These are phyloP conservation scores for Hybognathus amarus DNA, from an alignment of 2,797 vertebrate species.

Conservation along the genomic window DNA sequence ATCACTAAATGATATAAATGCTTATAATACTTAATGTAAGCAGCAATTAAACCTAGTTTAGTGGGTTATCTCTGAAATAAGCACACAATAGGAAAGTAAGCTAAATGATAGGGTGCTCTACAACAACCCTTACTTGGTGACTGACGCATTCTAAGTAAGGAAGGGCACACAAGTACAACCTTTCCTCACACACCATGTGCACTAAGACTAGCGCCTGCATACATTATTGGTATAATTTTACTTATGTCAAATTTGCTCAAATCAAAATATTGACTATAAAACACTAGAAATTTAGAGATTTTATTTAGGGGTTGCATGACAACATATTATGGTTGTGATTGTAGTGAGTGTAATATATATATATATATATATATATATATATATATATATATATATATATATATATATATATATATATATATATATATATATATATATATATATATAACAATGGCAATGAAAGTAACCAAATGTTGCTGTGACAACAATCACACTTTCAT, in stretches of 20 bases:
- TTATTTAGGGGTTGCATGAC: not conserved
- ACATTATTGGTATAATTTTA: not conserved
- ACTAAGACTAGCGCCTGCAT: not conserved
- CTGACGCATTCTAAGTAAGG: not conserved
- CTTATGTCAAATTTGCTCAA: not conserved
- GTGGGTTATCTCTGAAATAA: not conserved
- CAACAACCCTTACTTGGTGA: not conserved
- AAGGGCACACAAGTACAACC: not conserved
- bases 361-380: too few relatives aligned
- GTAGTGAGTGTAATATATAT: not conserved
- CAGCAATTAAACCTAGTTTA: not conserved
- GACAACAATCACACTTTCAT: not conserved
- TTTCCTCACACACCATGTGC: constrained; percentile 9
- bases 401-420: too few relatives aligned
- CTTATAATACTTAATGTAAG: not conserved
- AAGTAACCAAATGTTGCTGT: not conserved
- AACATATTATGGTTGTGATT: not conserved
- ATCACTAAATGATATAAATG: not conserved
- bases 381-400: too few relatives aligned
- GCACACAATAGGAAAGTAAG: not conserved
- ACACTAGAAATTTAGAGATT: not conserved
- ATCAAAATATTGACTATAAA: constrained; percentile 4
- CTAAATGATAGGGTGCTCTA: not conserved
- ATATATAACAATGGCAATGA: not conserved
- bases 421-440: too few relatives aligned